phyloP scores from a whole-genome alignment of 2,797 vertebrate genomes.

The Lophura swinhoii region DNA sequence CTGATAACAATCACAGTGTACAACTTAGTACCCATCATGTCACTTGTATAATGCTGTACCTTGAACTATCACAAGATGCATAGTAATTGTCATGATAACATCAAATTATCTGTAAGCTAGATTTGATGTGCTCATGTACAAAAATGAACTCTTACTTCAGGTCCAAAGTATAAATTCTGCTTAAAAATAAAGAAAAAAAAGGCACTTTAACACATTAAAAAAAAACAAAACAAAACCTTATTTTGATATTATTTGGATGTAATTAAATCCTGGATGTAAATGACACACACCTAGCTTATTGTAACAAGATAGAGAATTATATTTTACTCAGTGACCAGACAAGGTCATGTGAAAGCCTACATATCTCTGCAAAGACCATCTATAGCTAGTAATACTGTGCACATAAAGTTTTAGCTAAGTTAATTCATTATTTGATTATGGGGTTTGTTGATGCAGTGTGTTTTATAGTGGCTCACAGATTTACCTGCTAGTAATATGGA shows the following conservation, averaged over 20 bases:
- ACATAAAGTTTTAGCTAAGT: not conserved
- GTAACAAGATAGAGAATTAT: not conserved
- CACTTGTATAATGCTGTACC: not conserved
- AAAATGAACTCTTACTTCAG: conserved; percentile 44
- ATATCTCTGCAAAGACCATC: not conserved
- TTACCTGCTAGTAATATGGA: not conserved
- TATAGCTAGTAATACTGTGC: not conserved
- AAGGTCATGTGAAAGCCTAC: not conserved
- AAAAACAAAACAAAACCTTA: not conserved
- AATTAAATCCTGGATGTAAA: not conserved
- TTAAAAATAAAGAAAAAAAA: not conserved
- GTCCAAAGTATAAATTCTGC: conserved; percentile 48
- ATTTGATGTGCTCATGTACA: not conserved
- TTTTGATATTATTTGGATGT: conserved; percentile 13
- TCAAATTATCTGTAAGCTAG: not conserved
- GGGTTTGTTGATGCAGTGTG: not conserved
- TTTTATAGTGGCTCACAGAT: not conserved
- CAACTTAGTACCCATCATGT: not conserved
- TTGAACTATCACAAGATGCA: not conserved
- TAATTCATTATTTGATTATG: not conserved
- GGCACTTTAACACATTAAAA: not conserved
- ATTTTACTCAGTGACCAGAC: not conserved
- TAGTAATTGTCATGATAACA: not conserved
- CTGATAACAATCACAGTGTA: not conserved
- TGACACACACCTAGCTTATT: not conserved